Percentiles rank a stretch among this genome's conserved stretches.
phyloP scores from a whole-genome alignment of 1,140 invertebrate species.

The Zaprionus davidi region DNA sequence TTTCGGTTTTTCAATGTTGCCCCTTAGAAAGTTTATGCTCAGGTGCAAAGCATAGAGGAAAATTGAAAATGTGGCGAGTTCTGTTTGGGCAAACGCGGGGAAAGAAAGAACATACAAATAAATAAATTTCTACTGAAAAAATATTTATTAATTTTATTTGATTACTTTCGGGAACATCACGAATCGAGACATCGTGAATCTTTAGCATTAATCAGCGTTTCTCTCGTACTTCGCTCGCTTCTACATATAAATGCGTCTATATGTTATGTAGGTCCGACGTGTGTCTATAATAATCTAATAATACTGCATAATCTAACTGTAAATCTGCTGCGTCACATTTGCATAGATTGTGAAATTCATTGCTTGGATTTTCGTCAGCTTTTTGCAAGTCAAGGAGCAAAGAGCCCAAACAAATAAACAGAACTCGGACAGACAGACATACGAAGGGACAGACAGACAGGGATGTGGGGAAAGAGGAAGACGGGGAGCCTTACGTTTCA shows the following conservation, averaged over 20 bases:
- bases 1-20: conserved; percentile 45
- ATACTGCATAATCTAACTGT: conserved; percentile 10
- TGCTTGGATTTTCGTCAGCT: conserved; percentile 15
- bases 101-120: background rate
- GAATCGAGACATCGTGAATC: background rate
- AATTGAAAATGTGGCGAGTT: background rate
- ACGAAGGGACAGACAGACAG: background rate
- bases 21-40: conserved; percentile 55
- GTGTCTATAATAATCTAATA: conserved; percentile 17
- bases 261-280: conserved; percentile 2
- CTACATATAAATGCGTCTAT: background rate
- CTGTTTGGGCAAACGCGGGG: too few species aligned
- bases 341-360: conserved; percentile 63
- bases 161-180: background rate
- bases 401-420: conserved; percentile 3
- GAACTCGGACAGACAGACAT: background rate
- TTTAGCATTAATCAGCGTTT: background rate
- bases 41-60: conserved; percentile 3
- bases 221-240: background rate
- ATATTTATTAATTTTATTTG: background rate
- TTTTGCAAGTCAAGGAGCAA: conserved; percentile 6
- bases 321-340: conserved; percentile 46
- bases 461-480: background rate
- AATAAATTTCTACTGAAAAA: background rate
- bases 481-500: conserved; percentile 5